These are phyloP conservation scores for Engraulis encrasicolus DNA, from an alignment of 2,113 vertebrate species.

Conservation along the genomic window DNA sequence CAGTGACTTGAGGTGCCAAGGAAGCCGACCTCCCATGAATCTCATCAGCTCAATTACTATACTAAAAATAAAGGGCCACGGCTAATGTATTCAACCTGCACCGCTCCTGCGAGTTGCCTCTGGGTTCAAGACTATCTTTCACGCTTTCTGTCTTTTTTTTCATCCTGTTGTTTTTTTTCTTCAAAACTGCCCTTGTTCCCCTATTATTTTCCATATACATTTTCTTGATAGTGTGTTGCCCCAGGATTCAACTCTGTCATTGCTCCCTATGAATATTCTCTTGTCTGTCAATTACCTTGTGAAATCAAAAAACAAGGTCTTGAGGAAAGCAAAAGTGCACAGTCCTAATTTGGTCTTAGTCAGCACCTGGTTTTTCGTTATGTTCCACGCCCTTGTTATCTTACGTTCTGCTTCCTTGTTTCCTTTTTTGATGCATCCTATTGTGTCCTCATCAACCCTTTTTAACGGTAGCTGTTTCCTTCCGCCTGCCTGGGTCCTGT, in stretches of 20 bases:
- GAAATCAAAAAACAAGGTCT: no score
- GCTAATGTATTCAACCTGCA: background rate
- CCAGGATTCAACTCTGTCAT: background rate
- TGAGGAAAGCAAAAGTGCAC: no score
- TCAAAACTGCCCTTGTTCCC: background rate
- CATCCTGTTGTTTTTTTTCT: background rate
- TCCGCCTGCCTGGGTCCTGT: background rate
- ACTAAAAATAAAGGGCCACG: constrained; percentile 1
- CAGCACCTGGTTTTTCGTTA: no score
- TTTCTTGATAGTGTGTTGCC: background rate
- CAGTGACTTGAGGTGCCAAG: background rate
- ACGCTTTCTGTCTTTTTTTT: background rate
- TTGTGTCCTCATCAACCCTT: no score
- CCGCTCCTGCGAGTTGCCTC: background rate
- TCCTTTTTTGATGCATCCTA: background rate
- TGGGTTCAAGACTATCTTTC: background rate
- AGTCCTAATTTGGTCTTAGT: no score
- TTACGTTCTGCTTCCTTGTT: background rate
- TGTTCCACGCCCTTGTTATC: no score
- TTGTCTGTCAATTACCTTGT: no score
- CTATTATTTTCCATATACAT: background rate
- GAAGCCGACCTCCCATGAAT: background rate
- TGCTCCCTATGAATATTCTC: background rate
- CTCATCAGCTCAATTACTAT: background rate
- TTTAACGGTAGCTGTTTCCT: background rate